These are phyloP conservation scores for Coptodon rendalli DNA, from an alignment of 2,113 vertebrate genomes.

Conservation along the genomic window DNA sequence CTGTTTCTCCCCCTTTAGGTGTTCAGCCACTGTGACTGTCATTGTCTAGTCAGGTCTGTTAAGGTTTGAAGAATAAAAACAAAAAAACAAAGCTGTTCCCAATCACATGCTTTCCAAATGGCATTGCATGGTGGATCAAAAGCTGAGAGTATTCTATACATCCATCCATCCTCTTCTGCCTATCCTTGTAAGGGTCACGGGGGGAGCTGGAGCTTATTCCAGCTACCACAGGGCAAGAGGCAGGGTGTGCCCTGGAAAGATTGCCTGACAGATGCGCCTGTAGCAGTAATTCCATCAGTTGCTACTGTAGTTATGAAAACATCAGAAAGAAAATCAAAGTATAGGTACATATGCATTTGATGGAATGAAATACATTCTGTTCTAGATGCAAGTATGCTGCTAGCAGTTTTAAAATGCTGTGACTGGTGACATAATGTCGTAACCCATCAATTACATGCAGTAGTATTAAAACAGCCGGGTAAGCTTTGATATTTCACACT, in stretches of 20 bases:
- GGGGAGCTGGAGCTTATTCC: not conserved
- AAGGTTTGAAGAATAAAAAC: not conserved
- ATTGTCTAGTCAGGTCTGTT: not conserved
- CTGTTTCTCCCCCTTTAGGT: not conserved
- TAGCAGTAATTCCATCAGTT: not conserved
- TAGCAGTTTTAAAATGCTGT: not conserved
- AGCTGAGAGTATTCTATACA: not conserved
- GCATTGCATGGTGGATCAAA: not conserved
- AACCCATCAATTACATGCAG: not conserved
- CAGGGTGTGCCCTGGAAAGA: not conserved
- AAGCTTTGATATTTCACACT: not conserved
- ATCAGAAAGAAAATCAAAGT: not conserved
- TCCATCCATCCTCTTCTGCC: not conserved
- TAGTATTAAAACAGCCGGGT: not conserved
- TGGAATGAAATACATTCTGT: not conserved
- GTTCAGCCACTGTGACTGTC: not conserved
- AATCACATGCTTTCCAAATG: not conserved
- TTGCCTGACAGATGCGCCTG: not conserved
- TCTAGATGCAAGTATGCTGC: not conserved
- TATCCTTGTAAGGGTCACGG: not conserved
- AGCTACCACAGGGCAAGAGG: not conserved
- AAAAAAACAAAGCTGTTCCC: not conserved
- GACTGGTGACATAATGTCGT: not conserved
- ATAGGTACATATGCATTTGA: not conserved
- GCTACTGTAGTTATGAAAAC: not conserved